A percentile compares a stretch with the other conserved stretches of the same genome.
Evolutionary conservation across 2,797 vertebrate species (phyloP).

Genomic region (Xerus rutilus): DNA sequence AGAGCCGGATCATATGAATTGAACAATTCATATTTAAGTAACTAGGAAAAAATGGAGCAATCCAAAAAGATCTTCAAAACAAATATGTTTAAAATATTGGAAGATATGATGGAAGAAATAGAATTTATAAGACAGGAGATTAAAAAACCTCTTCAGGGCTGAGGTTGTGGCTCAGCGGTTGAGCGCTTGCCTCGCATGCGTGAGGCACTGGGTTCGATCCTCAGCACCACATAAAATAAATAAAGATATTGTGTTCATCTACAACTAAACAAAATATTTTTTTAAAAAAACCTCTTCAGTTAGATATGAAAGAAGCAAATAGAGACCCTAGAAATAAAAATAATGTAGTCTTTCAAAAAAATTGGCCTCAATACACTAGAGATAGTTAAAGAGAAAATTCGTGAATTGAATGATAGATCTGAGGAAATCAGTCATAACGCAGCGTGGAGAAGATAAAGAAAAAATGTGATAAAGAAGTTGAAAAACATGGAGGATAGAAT

Average conservation of each 20-base stretch:
- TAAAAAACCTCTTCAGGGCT: neutral
- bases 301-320: neutral
- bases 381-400: conserved; percentile 43
- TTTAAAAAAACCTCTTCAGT: neutral
- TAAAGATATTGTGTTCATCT: too few relatives aligned
- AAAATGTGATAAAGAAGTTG: neutral
- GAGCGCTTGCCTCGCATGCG: too few relatives aligned
- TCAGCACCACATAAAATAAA: too few relatives aligned
- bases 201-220: too few relatives aligned
- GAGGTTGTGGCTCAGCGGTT: too few relatives aligned
- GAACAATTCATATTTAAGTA: neutral
- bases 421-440: neutral
- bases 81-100: neutral
- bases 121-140: neutral
- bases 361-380: neutral
- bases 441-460: neutral
- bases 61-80: conserved; percentile 33
- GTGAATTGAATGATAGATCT: neutral
- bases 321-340: conserved; percentile 51
- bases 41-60: conserved; percentile 16
- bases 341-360: neutral
- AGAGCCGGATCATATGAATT: neutral
- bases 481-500: neutral
- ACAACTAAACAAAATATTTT: too few relatives aligned
- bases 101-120: neutral